Evolutionary conservation across 2,113 vertebrate genomes (phyloP), one percentile per base, ranked within the genome.

Genomic region (Elephantulus edwardii): DNA sequence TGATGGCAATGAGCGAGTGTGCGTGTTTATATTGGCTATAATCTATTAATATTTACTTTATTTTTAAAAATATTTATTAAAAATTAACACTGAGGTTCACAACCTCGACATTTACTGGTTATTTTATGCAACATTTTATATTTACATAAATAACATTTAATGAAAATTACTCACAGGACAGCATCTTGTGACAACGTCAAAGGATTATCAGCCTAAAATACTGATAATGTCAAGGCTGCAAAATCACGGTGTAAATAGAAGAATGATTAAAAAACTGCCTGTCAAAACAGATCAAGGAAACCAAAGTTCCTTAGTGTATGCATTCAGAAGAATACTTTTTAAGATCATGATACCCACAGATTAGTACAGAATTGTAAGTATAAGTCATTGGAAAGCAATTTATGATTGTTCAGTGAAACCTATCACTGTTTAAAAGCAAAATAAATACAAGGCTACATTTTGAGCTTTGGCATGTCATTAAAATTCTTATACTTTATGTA

Each of bases 391-490:
- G 50, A n/a, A 75, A 54, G 13, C 26, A 80, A 10, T 52, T 71
- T 70, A 48, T 72, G 52, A 89, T 58, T 83, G 72, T 42, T 44
- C 11, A 86, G 52, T 42, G 58, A 86, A 60, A 2, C 12, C 62
- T 44, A 16, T 84, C 24, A 84, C 84, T 88, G 91, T 81, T 76
- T 89, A 86, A 79, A 86, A 44, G 38, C 48, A 91, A n/a, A n/a
- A n/a, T n/a, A n/a, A 83, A 46, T 58, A 44, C 5, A 75, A 35
- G 8, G 17, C 46, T 79, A 82, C 33, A 16, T 33, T 76, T 89
- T 76, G 40, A 46, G 5, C 22, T 84, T 48, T 48, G 42, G 13
- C 68, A 42, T 86, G 85, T 74, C 13, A 60, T 60, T 71, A 90
- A 71, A 84, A 77, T 28, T 24, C 54, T 22, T 58, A 54, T 26